Conservation (phyloP, 1,140 invertebrate species). For the Drosophila pseudoananassae region DNA sequence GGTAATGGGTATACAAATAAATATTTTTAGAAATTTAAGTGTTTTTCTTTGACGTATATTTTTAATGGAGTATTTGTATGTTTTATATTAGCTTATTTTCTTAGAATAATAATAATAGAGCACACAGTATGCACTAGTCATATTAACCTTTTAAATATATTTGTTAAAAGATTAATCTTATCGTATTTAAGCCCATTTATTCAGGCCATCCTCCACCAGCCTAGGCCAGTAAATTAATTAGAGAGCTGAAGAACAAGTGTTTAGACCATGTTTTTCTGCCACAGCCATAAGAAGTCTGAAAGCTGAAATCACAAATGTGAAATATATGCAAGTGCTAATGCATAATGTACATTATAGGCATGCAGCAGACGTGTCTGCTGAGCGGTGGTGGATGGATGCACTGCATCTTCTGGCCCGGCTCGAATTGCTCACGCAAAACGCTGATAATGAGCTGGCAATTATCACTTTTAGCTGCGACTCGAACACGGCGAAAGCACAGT, state of each 20-base stretch:
- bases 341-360: constrained; percentile 13
- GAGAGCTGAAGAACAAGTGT: constrained; percentile 38
- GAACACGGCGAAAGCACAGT: constrained; percentile 57
- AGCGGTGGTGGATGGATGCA: constrained; percentile 22
- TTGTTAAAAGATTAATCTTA: not conserved
- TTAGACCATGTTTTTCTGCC: constrained; percentile 41
- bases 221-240: constrained; percentile 22
- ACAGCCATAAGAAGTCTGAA: not conserved
- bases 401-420: constrained; percentile 18
- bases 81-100: no score
- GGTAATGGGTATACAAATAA: not conserved
- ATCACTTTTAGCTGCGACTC: constrained; percentile 64
- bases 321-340: constrained; percentile 38
- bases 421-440: constrained; percentile 68
- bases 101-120: no score
- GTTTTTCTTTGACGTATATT: no score
- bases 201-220: not conserved
- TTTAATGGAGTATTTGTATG: not conserved
- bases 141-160: not conserved
- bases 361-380: constrained; percentile 32
- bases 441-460: constrained; percentile 73
- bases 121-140: no score
- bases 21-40: not conserved
- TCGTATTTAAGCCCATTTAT: not conserved
- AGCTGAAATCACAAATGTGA: constrained; percentile 12